Base-by-base conservation (phyloP, 2,888 invertebrate species). In the Nemoura dubitans region DNA sequence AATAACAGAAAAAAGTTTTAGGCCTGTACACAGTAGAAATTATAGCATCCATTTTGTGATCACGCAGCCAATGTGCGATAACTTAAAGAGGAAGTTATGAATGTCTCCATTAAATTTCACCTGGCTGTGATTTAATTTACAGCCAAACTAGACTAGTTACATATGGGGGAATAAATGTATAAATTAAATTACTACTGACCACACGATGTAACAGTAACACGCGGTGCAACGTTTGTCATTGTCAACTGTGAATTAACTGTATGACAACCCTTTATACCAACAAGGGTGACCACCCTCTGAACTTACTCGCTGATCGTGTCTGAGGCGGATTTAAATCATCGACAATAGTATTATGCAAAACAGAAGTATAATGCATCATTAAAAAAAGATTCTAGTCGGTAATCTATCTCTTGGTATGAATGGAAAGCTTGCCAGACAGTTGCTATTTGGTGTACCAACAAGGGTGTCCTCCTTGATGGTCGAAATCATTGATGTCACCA, bases 71-170 rank as follows among this genome's bases (percentile, higher is more conserved):
- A 28, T 59, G 21, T 26, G 81, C 86, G 88, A 88, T 88, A 88
- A 88, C 87, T 82, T 82, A 87, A 86, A 84, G 86, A 87, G 88
- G 88, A 88, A 88, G 87, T 87, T 86, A 88, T 88, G 86, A 88
- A 88, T 87, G 88, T 88, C 88, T 88, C 86, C 88, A 88, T 88
- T 88, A 87, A 88, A 87, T 88, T 88, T 88, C 88, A 88, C 88
- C 87, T 88, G 77, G 14, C 83, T 81, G 81, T 87, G 88, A 88
- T 88, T 88, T 88, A 88, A 88, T 88, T 88, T 88, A 86, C 81
- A 77, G 43, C 76, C 59, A 16, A 7, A 28, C 84, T 76, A n/a
- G 27, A 59, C 59, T 43, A 0, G 76, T 27, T 27, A 27, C 84
- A 84, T 84, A 84, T 21, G 84, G 59, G 43, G 76, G 84, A 59